These are phyloP conservation scores for Cancer borealis DNA, from an alignment of 2,888 invertebrate genomes.

Conservation along the genomic window DNA sequence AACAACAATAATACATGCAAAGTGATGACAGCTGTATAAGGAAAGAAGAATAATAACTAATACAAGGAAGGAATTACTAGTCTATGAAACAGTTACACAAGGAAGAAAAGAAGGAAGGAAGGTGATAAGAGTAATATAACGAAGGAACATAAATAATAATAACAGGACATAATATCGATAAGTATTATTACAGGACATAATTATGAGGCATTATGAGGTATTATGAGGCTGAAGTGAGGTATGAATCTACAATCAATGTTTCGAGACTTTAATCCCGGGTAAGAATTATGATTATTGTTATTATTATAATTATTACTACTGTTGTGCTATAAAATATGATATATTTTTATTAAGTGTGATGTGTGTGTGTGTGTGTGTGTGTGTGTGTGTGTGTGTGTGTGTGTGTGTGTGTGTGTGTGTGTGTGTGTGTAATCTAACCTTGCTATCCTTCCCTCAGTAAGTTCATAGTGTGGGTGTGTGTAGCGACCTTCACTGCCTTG, in stretches of 20 bases:
- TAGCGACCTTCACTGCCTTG: conserved; percentile 93
- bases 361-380: not conserved
- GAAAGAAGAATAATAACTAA: too few relatives aligned
- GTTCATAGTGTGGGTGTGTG: conserved; percentile 96
- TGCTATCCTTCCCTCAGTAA: conserved; percentile 86
- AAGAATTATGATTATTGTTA: not conserved
- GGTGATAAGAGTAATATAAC: too few relatives aligned
- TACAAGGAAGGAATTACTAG: too few relatives aligned
- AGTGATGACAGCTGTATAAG: too few relatives aligned
- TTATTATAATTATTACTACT: not conserved
- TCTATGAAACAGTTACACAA: too few relatives aligned
- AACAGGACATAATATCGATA: too few relatives aligned
- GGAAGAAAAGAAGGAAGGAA: too few relatives aligned
- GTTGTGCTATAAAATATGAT: too few relatives aligned
- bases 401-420: not conserved
- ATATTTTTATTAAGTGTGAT: not conserved
- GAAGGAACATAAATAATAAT: too few relatives aligned
- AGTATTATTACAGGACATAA: too few relatives aligned
- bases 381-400: too few relatives aligned
- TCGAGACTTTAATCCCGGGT: conserved; percentile 77
- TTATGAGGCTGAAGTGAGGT: conserved; percentile 27
- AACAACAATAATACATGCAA: too few relatives aligned
- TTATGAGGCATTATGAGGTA: not conserved
- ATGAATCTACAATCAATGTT: conserved; percentile 77
- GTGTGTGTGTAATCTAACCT: not conserved